phyloP scores from a whole-genome alignment of 2,797 vertebrate genomes.

The Crypturellus tataupa region DNA sequence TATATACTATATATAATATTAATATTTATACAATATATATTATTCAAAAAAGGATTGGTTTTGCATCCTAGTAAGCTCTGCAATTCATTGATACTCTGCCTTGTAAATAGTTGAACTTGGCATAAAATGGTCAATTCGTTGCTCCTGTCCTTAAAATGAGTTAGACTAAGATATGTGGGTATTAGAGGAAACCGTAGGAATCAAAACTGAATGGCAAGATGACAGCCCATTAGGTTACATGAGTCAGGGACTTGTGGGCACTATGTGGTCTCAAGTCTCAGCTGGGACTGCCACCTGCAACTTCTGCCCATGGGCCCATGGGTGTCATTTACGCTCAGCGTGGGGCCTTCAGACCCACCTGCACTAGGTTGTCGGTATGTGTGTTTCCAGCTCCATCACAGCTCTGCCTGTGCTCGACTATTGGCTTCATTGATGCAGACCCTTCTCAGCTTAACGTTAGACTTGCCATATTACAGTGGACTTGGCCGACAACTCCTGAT shows the following conservation, averaged over 20 bases:
- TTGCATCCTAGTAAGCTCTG: neutral
- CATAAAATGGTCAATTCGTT: neutral
- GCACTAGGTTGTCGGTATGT: neutral
- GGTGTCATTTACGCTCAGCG: neutral
- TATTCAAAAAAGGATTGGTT: neutral
- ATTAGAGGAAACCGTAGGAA: neutral
- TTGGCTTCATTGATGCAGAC: neutral
- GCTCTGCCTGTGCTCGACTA: neutral
- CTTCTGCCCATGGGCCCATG: neutral
- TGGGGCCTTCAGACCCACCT: neutral
- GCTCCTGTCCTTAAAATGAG: neutral
- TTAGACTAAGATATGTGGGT: neutral
- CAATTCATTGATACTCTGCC: neutral
- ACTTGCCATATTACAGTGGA: neutral
- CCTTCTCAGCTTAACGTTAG: neutral
- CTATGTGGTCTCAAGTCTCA: neutral
- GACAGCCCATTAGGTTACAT: neutral
- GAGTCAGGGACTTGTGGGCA: neutral
- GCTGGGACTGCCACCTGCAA: neutral
- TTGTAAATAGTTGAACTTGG: neutral
- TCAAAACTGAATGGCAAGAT: neutral
- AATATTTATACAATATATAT: neutral
- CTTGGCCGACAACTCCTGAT: neutral
- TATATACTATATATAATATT: neutral
- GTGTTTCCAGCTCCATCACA: neutral